phyloP scores from a whole-genome alignment of 2,888 invertebrate species.

The Gortyna flavago region DNA sequence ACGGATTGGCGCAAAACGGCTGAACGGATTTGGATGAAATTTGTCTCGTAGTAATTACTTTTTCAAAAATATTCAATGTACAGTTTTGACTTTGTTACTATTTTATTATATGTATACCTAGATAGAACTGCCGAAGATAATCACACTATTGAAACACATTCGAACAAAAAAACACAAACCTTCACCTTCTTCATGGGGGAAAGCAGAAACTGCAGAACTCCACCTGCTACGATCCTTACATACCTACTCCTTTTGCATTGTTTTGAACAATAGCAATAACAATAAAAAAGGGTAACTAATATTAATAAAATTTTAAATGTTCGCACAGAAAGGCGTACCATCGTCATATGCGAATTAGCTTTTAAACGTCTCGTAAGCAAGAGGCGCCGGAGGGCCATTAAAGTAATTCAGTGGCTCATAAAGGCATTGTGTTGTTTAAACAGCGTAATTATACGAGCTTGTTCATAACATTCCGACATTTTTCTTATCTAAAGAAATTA shows the following conservation, averaged over 20 bases:
- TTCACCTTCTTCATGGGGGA: neutral
- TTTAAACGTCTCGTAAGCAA: slow-evolving; percentile 51
- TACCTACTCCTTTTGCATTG: neutral
- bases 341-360: slow-evolving; percentile 47
- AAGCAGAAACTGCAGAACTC: neutral
- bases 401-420: slow-evolving; percentile 69
- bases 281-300: neutral
- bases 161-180: neutral
- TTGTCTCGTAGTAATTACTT: neutral
- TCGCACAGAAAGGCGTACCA: neutral
- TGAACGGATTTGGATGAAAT: too few relatives aligned
- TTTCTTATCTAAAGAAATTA: slow-evolving; percentile 69
- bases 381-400: slow-evolving; percentile 43
- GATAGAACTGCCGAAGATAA: too few relatives aligned
- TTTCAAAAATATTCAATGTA: too few relatives aligned
- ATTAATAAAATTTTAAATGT: neutral
- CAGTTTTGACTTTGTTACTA: neutral
- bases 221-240: neutral
- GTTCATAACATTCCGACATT: slow-evolving; percentile 66
- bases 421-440: slow-evolving; percentile 67
- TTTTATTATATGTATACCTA: neutral
- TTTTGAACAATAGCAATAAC: neutral
- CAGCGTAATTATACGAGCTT: slow-evolving; percentile 66
- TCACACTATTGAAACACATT: too few relatives aligned
- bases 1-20: too few relatives aligned